Evolutionary conservation across 2,888 invertebrate species (phyloP), one percentile per base, ranked within the genome.

Genomic region (Xanthorhoe designata): DNA sequence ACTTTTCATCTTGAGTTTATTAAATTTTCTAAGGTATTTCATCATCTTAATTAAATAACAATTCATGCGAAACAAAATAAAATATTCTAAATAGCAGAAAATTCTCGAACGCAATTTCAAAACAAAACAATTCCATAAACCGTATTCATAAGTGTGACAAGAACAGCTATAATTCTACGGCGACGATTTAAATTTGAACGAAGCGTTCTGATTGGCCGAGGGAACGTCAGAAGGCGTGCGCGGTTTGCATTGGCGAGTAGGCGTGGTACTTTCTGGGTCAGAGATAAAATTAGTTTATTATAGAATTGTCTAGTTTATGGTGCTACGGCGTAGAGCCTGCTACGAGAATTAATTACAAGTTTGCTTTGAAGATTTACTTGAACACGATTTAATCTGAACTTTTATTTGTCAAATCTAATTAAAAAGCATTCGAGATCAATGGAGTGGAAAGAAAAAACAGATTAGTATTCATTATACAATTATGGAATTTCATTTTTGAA

Each of bases 121-220:
- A 71, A 70, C 55, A 69, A 66, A 64, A 66, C 54, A 72, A 57
- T 68, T 62, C 51, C 65, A 62, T 65, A 62, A 67, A 70, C 47
- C 47, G 59, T 69, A 69, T 71, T 68, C 69, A 69, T 68, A 69
- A 72, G 89, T 77, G 84, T 74, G 89, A 92, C 80, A 81, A 87
- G 80, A 89, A 91, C 87, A 75, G 84, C 78, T 82, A 86, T 86
- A 89, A 76, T 74, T 80, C 77, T 76, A 76, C 81, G 73, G 79
- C 72, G 79, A 77, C 83, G 87, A 86, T 88, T 87, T 82, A 83
- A 88, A 87, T 83, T 47, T 86, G 82, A 87, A 86, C 80, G 81
- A 64, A 67, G 78, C 67, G 63, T 69, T 81, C 76, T 82, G 89
- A 94, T 94, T 95, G 94, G 94, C 78, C 85, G 89, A 81, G 82